Evolutionary conservation across 2,113 vertebrate species (phyloP).

Genomic region (Salvelinus namaycush): DNA sequence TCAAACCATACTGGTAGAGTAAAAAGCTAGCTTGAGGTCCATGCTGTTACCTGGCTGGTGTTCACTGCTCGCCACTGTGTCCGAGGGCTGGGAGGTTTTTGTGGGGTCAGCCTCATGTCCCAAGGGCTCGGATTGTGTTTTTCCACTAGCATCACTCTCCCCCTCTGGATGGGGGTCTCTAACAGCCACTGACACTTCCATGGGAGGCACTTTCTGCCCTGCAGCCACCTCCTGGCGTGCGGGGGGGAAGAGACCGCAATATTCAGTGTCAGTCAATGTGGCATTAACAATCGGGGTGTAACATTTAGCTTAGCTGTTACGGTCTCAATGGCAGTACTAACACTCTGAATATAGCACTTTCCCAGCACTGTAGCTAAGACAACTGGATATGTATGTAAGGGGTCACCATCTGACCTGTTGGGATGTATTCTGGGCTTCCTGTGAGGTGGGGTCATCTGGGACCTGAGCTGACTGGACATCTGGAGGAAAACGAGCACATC

Average conservation of each 20-base stretch:
- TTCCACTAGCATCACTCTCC: neutral
- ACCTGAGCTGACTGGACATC: slow-evolving; percentile 24
- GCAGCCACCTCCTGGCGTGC: neutral
- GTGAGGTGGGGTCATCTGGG: slow-evolving; percentile 10
- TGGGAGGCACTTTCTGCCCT: slow-evolving; percentile 16
- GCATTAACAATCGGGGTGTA: neutral
- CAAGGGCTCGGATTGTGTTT: neutral
- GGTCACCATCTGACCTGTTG: slow-evolving; percentile 33
- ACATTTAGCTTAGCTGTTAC: neutral
- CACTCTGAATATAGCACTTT: neutral
- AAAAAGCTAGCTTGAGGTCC: neutral
- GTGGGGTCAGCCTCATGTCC: slow-evolving; percentile 16
- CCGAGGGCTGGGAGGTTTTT: neutral
- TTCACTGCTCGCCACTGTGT: slow-evolving; percentile 22
- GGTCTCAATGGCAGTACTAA: neutral
- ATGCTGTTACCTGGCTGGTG: slow-evolving; percentile 39
- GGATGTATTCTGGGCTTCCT: slow-evolving; percentile 24
- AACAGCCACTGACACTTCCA: slow-evolving; percentile 20
- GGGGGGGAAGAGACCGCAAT: neutral
- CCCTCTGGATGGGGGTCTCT: slow-evolving; percentile 12
- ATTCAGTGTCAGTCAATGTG: neutral
- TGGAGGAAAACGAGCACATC: slow-evolving; percentile 12
- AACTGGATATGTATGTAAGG: neutral
- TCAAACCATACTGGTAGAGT: neutral
- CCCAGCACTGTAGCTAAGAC: neutral